Conservation (phyloP, 1,140 invertebrate species). For the Harpegnathos saltator region DNA sequence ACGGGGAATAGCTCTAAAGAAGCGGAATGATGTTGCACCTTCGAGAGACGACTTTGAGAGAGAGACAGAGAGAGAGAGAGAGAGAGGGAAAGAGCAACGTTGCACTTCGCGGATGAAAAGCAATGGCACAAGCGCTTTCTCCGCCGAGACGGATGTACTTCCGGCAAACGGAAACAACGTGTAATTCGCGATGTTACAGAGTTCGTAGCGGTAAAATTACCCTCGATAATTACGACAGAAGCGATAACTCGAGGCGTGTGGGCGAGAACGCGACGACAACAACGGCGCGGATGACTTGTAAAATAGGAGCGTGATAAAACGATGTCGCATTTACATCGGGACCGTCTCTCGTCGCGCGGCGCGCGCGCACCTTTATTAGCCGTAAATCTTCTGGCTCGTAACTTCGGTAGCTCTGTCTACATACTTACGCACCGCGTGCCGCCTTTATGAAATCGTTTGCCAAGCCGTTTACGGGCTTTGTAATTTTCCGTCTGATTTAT, state of each 20-base stretch:
- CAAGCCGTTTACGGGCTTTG: slow-evolving; percentile 10
- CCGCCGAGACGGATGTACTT: background rate
- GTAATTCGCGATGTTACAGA: background rate
- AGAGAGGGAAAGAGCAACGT: background rate
- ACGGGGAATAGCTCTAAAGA: background rate
- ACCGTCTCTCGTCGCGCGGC: background rate
- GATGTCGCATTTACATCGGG: slow-evolving; percentile 24
- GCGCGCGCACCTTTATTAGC: slow-evolving; percentile 38
- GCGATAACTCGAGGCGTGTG: background rate
- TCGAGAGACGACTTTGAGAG: background rate
- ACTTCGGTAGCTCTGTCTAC: slow-evolving; percentile 47
- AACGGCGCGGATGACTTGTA: slow-evolving; percentile 12
- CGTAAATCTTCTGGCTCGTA: slow-evolving; percentile 52
- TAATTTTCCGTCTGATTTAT: slow-evolving; percentile 50
- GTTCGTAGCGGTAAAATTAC: background rate
- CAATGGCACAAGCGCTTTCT: background rate
- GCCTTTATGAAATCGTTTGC: slow-evolving; percentile 50
- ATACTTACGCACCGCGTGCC: slow-evolving; percentile 20
- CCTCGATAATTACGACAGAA: background rate
- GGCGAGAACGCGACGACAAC: background rate
- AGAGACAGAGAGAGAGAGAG: no score
- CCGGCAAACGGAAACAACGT: background rate
- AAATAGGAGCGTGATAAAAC: slow-evolving; percentile 40
- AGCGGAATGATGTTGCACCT: slow-evolving; percentile 6
- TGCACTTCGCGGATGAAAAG: background rate